Percentiles rank a stretch among this genome's conserved stretches.
These are phyloP conservation scores for Drosophila neocordata DNA, from an alignment of 1,140 invertebrate species.

Conservation along the genomic window DNA sequence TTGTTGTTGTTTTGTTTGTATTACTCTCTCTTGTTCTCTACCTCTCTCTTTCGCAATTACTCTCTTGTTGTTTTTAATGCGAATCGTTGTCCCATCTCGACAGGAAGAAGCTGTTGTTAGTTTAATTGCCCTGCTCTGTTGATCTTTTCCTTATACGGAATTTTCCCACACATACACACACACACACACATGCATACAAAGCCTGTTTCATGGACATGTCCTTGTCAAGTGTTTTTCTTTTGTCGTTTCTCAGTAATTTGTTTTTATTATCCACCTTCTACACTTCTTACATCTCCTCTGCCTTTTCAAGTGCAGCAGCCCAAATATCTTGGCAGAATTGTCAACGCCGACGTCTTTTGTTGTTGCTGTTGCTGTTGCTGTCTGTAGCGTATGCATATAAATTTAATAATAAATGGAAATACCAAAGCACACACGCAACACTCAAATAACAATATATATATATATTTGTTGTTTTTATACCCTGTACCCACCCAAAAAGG, in stretches of 20 bases:
- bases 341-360: too few species aligned
- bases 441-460: conserved; percentile 30
- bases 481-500: not conserved
- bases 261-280: conserved; percentile 19
- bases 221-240: conserved; percentile 55
- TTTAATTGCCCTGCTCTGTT: conserved; percentile 38
- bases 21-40: not conserved
- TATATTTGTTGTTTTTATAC: conserved; percentile 28
- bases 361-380: not conserved
- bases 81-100: conserved; percentile 6
- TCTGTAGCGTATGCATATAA: conserved; percentile 44
- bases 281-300: conserved; percentile 1
- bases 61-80: not conserved
- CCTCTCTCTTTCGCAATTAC: not conserved
- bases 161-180: conserved; percentile 8
- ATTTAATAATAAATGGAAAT: conserved; percentile 68
- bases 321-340: not conserved
- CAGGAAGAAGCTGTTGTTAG: conserved; percentile 10
- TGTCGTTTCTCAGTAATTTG: conserved; percentile 46
- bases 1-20: conserved; percentile 36
- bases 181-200: conserved; percentile 18
- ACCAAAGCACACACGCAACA: conserved; percentile 70
- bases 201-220: conserved; percentile 33
- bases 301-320: conserved; percentile 21
- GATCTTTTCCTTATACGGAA: conserved; percentile 22